Evolutionary conservation across 2,113 vertebrate species (phyloP).

Genomic region (Otus sunia): DNA sequence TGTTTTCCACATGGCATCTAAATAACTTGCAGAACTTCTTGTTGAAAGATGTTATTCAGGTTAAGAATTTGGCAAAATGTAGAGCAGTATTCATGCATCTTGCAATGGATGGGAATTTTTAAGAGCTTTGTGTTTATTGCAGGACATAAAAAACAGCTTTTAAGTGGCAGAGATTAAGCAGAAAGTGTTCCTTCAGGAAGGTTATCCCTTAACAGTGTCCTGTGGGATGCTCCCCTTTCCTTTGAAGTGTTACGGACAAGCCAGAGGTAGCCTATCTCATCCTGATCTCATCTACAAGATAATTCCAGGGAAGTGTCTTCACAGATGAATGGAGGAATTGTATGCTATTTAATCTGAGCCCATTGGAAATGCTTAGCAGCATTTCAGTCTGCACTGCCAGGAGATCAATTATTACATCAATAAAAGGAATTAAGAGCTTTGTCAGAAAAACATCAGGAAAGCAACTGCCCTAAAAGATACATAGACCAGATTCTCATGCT

Average conservation of each 20-base stretch:
- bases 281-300: not conserved
- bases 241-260: not conserved
- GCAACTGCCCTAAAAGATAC: not conserved
- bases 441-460: slow-evolving; percentile 5
- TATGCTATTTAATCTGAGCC: not conserved
- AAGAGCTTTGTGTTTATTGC: not conserved
- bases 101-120: not conserved
- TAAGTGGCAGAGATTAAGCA: not conserved
- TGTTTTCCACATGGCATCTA: not conserved
- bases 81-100: not conserved
- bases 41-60: not conserved
- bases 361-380: not conserved
- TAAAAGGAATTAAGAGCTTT: slow-evolving; percentile 39
- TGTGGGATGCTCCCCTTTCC: not conserved
- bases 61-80: not conserved
- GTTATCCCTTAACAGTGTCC: not conserved
- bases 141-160: not conserved
- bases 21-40: not conserved
- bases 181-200: not conserved
- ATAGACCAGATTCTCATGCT: not conserved
- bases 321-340: not conserved
- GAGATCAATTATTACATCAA: slow-evolving; percentile 36
- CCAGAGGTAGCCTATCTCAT: not conserved
- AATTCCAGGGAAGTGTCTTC: slow-evolving; percentile 7
- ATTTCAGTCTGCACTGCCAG: not conserved